phyloP scores from a whole-genome alignment of 2,797 vertebrate species.

The Rhinichthys osculus region DNA sequence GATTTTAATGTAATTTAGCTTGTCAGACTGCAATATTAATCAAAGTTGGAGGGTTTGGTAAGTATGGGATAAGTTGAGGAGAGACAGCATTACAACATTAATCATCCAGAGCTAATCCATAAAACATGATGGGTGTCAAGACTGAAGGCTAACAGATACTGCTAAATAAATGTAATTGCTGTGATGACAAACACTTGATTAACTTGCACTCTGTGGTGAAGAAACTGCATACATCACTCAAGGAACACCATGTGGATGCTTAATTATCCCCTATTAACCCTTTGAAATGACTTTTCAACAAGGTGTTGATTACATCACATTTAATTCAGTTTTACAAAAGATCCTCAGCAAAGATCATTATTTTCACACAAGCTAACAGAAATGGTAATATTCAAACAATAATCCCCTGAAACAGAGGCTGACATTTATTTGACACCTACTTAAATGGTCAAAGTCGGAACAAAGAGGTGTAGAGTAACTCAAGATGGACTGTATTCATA shows the following conservation, averaged over 20 bases:
- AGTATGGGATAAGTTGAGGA: constrained; percentile 34
- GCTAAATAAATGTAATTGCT: constrained; percentile 51
- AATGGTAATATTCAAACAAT: background rate
- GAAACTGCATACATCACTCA: constrained; percentile 3
- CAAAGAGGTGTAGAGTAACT: constrained; percentile 17
- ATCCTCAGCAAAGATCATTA: background rate
- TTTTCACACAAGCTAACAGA: background rate
- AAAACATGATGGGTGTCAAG: constrained; percentile 42
- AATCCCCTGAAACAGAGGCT: background rate
- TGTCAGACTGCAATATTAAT: constrained; percentile 53
- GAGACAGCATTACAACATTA: constrained; percentile 44
- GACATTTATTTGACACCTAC: background rate
- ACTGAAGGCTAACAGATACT: constrained; percentile 24
- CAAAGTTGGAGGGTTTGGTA: constrained; percentile 43
- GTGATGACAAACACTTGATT: constrained; percentile 37
- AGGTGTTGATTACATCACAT: constrained; percentile 31
- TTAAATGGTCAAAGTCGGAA: constrained; percentile 4
- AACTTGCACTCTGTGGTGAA: constrained; percentile 11
- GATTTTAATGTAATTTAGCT: constrained; percentile 42
- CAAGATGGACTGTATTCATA: constrained; percentile 15
- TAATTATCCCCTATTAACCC: constrained; percentile 2
- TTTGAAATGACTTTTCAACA: constrained; percentile 9
- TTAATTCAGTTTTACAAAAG: background rate
- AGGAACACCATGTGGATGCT: constrained; percentile 2
- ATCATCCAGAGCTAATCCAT: constrained; percentile 36